Percentiles rank a stretch among this genome's conserved stretches.
phyloP scores from a whole-genome alignment of 2,113 vertebrate species.

The Dasyornis broadbenti region DNA sequence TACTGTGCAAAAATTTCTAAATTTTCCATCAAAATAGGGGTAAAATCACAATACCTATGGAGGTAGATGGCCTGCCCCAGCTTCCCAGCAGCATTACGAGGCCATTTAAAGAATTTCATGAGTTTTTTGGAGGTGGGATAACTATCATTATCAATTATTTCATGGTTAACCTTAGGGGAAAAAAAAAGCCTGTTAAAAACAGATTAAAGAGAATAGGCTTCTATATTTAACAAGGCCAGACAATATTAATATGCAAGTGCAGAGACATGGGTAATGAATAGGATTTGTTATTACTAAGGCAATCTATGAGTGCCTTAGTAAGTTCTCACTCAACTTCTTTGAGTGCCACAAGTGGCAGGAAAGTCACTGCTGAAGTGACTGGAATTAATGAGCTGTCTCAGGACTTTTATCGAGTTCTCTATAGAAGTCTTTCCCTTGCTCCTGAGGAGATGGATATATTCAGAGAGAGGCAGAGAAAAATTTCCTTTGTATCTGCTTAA shows the following conservation, averaged over 20 bases:
- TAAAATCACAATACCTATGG: no score
- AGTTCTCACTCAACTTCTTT: no score
- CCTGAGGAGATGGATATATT: neutral
- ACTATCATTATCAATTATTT: neutral
- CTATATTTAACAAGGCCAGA: constrained; percentile 22
- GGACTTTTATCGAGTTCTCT: neutral
- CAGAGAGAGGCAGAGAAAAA: neutral
- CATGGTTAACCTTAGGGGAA: neutral
- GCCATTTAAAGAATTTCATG: neutral
- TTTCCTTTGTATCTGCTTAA: constrained; percentile 11
- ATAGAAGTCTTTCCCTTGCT: neutral
- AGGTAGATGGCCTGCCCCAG: neutral
- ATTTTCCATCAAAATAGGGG: neutral
- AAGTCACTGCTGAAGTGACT: neutral
- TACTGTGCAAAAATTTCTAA: neutral
- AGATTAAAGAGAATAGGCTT: neutral
- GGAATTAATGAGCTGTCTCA: constrained; percentile 20
- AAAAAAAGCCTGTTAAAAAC: neutral
- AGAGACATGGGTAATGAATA: neutral
- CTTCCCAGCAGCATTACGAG: neutral
- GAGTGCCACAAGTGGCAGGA: neutral
- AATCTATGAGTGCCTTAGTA: no score
- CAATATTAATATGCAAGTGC: neutral
- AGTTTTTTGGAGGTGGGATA: neutral
- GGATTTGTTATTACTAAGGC: neutral